Evolutionary conservation across 2,797 vertebrate genomes (phyloP).

Genomic region (Echeneis naucrates): DNA sequence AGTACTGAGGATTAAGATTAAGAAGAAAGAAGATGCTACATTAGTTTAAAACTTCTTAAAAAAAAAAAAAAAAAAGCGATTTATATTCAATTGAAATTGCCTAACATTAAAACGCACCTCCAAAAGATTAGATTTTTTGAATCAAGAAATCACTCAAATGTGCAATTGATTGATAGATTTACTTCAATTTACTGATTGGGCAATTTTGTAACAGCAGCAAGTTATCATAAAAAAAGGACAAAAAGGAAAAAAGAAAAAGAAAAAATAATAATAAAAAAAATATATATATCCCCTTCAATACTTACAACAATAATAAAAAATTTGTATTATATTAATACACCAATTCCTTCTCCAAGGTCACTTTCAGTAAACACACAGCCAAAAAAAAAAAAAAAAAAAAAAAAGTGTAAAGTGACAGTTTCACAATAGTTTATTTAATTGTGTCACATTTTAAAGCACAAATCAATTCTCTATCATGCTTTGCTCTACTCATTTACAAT

Average conservation of each 20-base stretch:
- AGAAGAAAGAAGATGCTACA: background rate
- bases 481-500: background rate
- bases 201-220: too few species aligned
- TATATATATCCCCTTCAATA: too few species aligned
- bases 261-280: too few species aligned
- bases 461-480: background rate
- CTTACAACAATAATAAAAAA: too few species aligned
- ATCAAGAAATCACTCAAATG: too few species aligned
- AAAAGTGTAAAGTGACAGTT: background rate
- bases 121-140: background rate
- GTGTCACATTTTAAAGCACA: background rate
- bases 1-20: conserved; percentile 84
- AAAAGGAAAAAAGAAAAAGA: too few species aligned
- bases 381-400: too few species aligned
- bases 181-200: too few species aligned
- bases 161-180: too few species aligned
- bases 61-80: background rate
- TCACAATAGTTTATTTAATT: background rate
- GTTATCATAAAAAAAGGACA: too few species aligned
- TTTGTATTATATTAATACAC: too few species aligned
- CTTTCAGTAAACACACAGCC: background rate
- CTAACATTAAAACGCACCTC: background rate
- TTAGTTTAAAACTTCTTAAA: background rate
- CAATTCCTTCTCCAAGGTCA: background rate
- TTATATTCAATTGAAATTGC: background rate